A percentile compares a stretch with the other conserved stretches of the same genome.
Conservation (phyloP, 2,888 invertebrate genomes). For the Parascotia fuliginaria region DNA sequence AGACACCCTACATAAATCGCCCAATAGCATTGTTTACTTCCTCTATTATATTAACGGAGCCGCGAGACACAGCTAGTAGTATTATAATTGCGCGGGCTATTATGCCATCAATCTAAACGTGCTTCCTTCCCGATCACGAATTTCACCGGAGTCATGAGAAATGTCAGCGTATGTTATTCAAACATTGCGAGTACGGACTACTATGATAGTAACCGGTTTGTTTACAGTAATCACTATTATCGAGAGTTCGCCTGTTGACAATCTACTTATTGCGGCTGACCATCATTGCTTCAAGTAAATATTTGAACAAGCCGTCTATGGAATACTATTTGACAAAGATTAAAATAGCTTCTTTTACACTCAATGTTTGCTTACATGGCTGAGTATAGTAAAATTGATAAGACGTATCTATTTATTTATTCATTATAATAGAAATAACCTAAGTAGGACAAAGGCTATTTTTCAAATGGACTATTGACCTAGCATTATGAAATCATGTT, state of each 20-base stretch:
- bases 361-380: neutral
- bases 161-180: slow-evolving; percentile 65
- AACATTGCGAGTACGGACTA: slow-evolving; percentile 49
- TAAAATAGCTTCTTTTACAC: slow-evolving; percentile 27
- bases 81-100: slow-evolving; percentile 66
- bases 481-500: no score
- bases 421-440: no score
- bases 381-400: no score
- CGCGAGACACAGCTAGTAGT: slow-evolving; percentile 9
- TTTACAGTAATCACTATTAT: slow-evolving; percentile 46
- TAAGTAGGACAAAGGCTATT: no score
- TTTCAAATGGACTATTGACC: no score
- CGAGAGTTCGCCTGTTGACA: slow-evolving; percentile 57
- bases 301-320: slow-evolving; percentile 57
- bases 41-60: neutral
- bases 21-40: neutral
- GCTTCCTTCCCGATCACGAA: slow-evolving; percentile 71
- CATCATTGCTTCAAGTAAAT: slow-evolving; percentile 67
- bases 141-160: slow-evolving; percentile 70
- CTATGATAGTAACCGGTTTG: slow-evolving; percentile 52
- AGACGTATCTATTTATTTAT: no score
- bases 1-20: no score
- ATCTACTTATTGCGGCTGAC: slow-evolving; percentile 55
- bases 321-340: slow-evolving; percentile 61
- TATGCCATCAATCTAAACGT: slow-evolving; percentile 60